Conservation (phyloP, 2,888 invertebrate species). For the Metalampra italica region DNA sequence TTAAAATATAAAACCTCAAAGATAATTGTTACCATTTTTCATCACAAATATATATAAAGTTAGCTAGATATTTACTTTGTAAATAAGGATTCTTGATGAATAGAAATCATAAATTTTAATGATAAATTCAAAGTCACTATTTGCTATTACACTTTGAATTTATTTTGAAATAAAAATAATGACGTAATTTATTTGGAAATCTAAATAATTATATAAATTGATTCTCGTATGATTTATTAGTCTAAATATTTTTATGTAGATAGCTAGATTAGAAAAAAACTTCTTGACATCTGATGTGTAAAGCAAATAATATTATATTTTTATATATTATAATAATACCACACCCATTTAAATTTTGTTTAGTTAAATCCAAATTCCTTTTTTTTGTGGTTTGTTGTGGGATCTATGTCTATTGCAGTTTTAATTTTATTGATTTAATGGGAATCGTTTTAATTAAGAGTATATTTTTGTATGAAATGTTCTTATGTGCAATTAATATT, state of each 20-base stretch:
- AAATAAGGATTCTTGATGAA: too few relatives aligned
- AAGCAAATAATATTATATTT: too few relatives aligned
- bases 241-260: constrained; percentile 10
- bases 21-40: constrained; percentile 57
- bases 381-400: constrained; percentile 8
- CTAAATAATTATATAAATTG: constrained; percentile 17
- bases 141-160: constrained; percentile 8
- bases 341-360: too few relatives aligned
- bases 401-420: constrained; percentile 44
- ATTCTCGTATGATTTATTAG: constrained; percentile 6
- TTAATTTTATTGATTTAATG: constrained; percentile 69
- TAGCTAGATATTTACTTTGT: constrained; percentile 31
- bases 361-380: too few relatives aligned
- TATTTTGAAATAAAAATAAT: constrained; percentile 24
- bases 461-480: constrained; percentile 76
- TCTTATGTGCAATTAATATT: constrained; percentile 75
- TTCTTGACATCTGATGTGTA: constrained; percentile 61
- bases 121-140: constrained; percentile 9
- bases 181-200: constrained; percentile 23
- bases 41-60: constrained; percentile 61
- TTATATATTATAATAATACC: too few relatives aligned
- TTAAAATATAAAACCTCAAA: constrained; percentile 31
- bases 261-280: constrained; percentile 23
- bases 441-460: constrained; percentile 71
- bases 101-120: too few relatives aligned